These are phyloP conservation scores for Sylvicola cinctus DNA, from an alignment of 2,888 invertebrate species.

Conservation along the genomic window DNA sequence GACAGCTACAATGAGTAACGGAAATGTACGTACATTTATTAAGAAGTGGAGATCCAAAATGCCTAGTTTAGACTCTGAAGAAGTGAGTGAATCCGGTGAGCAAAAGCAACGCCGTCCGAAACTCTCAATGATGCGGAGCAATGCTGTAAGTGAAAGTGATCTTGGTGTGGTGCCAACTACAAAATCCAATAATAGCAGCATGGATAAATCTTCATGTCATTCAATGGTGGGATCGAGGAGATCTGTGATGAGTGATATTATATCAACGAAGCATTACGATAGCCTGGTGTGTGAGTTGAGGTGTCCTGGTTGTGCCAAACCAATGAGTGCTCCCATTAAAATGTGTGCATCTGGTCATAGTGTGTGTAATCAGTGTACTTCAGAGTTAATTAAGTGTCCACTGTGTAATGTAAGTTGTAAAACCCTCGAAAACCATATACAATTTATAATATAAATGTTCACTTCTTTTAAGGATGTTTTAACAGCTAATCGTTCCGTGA, in stretches of 20 bases:
- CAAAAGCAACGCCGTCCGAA: too few species aligned
- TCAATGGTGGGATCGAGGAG: too few species aligned
- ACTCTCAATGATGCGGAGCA: too few species aligned
- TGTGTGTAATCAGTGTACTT: conserved; percentile 20
- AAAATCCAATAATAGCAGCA: too few species aligned
- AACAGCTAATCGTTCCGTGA: conserved; percentile 30
- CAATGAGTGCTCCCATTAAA: conserved; percentile 21
- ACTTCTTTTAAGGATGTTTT: conserved; percentile 29
- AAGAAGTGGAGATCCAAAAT: too few species aligned
- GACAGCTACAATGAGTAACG: too few species aligned
- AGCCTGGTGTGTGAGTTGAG: conserved; percentile 21
- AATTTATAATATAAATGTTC: not conserved
- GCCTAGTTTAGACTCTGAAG: too few species aligned
- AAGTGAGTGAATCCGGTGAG: too few species aligned
- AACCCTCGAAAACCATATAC: not conserved
- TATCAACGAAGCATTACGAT: conserved; percentile 20
- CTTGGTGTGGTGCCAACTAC: conserved; percentile 7
- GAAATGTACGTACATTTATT: too few species aligned
- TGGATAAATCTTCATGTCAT: too few species aligned
- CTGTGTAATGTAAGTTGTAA: conserved; percentile 18
- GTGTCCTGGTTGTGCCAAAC: conserved; percentile 23
- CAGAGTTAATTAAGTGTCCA: conserved; percentile 18
- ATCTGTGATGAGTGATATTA: too few species aligned
- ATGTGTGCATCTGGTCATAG: conserved; percentile 23
- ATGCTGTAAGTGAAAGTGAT: too few species aligned